phyloP scores from a whole-genome alignment of 1,140 invertebrate species.

The Lasioglossum albipes region DNA sequence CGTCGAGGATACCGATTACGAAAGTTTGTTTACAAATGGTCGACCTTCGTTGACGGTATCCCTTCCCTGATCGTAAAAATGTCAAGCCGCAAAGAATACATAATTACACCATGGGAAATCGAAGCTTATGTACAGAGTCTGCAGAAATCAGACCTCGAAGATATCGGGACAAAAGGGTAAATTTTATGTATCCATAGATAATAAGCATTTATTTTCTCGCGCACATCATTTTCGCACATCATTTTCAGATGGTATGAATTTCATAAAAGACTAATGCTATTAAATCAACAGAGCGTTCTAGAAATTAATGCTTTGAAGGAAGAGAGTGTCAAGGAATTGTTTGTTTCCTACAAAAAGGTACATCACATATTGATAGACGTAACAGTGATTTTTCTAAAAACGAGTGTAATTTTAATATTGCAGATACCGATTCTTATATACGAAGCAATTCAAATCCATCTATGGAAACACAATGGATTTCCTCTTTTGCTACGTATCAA shows the following conservation, averaged over 20 bases:
- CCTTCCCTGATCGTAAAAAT: constrained; percentile 57
- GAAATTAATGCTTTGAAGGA: constrained; percentile 85
- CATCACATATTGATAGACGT: constrained; percentile 3
- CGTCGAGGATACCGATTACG: constrained; percentile 6
- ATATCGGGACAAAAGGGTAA: constrained; percentile 80
- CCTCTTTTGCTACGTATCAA: constrained; percentile 85
- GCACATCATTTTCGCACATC: not conserved
- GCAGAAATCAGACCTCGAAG: constrained; percentile 73
- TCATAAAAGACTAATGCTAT: constrained; percentile 87
- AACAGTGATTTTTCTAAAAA: too few species aligned
- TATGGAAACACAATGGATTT: constrained; percentile 89
- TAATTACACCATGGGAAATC: constrained; percentile 79
- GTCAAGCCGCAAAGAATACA: constrained; percentile 71
- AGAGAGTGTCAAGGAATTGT: constrained; percentile 87
- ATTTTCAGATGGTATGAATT: constrained; percentile 86
- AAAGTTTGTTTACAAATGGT: constrained; percentile 76
- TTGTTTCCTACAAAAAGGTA: constrained; percentile 85
- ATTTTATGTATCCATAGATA: not conserved
- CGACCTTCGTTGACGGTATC: constrained; percentile 16
- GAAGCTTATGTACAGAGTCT: constrained; percentile 80
- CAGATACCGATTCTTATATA: constrained; percentile 86
- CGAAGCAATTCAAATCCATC: constrained; percentile 87
- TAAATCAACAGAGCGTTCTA: constrained; percentile 89
- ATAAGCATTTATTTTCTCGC: not conserved
- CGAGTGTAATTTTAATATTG: constrained; percentile 58